These are phyloP conservation scores for Ophonus ardosiacus DNA, from an alignment of 2,888 invertebrate species.

Conservation along the genomic window DNA sequence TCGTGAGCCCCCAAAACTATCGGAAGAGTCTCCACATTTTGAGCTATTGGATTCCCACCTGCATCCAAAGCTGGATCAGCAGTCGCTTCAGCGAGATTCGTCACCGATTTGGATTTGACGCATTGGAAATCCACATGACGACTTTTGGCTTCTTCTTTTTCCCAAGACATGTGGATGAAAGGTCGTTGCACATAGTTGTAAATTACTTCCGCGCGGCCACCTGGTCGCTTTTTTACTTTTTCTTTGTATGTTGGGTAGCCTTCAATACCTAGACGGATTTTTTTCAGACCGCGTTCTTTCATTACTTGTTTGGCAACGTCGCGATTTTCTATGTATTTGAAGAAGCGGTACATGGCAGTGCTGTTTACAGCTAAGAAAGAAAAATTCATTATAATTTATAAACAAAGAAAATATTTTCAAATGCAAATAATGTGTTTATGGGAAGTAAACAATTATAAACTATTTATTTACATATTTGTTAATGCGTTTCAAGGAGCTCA, in stretches of 20 bases:
- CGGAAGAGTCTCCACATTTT: slow-evolving; percentile 64
- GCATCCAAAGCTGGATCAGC: slow-evolving; percentile 90
- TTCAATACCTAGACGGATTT: slow-evolving; percentile 98
- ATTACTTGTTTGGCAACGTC: slow-evolving; percentile 99
- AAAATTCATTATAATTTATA: neutral
- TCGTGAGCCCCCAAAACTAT: slow-evolving; percentile 65
- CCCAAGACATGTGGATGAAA: slow-evolving; percentile 99
- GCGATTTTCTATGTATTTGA: slow-evolving; percentile 99
- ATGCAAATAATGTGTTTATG: too few relatives aligned
- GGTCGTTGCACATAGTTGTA: slow-evolving; percentile 99
- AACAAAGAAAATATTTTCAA: too few relatives aligned
- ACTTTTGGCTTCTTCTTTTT: slow-evolving; percentile 99
- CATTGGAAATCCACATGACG: slow-evolving; percentile 99
- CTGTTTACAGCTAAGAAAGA: slow-evolving; percentile 89
- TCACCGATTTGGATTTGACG: slow-evolving; percentile 98
- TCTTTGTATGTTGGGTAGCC: slow-evolving; percentile 99
- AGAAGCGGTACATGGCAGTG: slow-evolving; percentile 97
- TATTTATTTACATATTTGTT: neutral
- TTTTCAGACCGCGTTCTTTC: slow-evolving; percentile 98
- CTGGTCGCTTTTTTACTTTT: slow-evolving; percentile 96
- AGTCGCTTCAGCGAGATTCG: slow-evolving; percentile 96
- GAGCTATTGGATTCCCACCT: slow-evolving; percentile 66
- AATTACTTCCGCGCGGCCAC: slow-evolving; percentile 97
- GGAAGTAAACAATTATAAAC: too few relatives aligned
- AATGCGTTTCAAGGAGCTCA: neutral